Conservation (phyloP, 2,113 vertebrate genomes). For the Sinocyclocheilus rhinocerous region DNA sequence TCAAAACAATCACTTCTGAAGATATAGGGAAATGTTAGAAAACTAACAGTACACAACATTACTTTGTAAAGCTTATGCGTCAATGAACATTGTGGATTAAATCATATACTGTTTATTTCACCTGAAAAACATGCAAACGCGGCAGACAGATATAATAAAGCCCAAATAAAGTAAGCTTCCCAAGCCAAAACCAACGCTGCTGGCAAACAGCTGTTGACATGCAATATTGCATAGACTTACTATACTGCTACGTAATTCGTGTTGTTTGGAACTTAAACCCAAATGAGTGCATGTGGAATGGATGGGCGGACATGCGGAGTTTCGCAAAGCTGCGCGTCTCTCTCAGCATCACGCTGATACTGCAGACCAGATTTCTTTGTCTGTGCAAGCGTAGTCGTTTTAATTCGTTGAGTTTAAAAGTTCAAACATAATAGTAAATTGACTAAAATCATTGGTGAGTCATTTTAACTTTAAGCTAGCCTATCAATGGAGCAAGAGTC, state of each 20-base stretch:
- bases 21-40: not conserved
- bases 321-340: conserved; percentile 11
- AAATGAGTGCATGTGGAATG: not conserved
- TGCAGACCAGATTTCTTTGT: not conserved
- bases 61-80: not conserved
- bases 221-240: not conserved
- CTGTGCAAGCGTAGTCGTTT: not conserved
- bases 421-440: not conserved
- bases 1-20: not conserved
- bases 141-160: conserved; percentile 54
- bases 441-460: not conserved
- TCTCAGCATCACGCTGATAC: conserved; percentile 13
- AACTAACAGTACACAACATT: not conserved
- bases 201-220: conserved; percentile 65
- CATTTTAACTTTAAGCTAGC: not conserved
- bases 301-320: not conserved
- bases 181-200: conserved; percentile 72
- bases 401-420: not conserved
- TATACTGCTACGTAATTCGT: not conserved
- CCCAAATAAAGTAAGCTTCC: conserved; percentile 59
- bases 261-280: not conserved
- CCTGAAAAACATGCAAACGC: not conserved
- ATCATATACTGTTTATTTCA: not conserved
- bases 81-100: not conserved
- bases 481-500: not conserved